phyloP scores from a whole-genome alignment of 2,797 vertebrate genomes.

The Poeciliopsis gracilis region DNA sequence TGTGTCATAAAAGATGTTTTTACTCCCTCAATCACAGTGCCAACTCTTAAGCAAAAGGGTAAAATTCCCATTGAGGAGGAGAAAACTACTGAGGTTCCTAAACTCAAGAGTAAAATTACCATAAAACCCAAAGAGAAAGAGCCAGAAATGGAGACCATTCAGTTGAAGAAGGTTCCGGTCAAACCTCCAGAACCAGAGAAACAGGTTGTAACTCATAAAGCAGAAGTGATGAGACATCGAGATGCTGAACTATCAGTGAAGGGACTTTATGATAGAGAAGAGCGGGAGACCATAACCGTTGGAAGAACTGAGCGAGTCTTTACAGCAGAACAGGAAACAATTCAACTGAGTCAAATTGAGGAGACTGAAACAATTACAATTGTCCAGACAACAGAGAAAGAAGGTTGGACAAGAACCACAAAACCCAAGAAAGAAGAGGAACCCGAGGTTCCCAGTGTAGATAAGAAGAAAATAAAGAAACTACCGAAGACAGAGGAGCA shows the following conservation, averaged over 20 bases:
- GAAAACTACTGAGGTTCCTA: constrained; percentile 64
- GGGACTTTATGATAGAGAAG: constrained; percentile 58
- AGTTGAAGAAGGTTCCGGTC: constrained; percentile 66
- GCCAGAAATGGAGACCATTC: constrained; percentile 66
- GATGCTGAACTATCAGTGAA: constrained; percentile 53
- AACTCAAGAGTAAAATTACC: constrained; percentile 68
- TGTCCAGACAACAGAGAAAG: constrained; percentile 40
- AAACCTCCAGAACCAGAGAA: constrained; percentile 61
- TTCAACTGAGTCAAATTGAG: constrained; percentile 38
- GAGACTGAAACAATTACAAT: constrained; percentile 40
- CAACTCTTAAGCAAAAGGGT: constrained; percentile 78
- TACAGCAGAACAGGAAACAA: constrained; percentile 51
- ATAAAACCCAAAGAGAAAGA: constrained; percentile 63
- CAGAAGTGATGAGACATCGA: constrained; percentile 49
- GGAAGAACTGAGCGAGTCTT: constrained; percentile 61
- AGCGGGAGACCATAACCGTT: constrained; percentile 54
- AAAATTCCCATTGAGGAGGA: constrained; percentile 75
- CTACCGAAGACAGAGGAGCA: constrained; percentile 49
- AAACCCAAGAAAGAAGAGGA: constrained; percentile 47
- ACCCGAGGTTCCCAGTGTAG: constrained; percentile 7
- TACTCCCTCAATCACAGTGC: constrained; percentile 61
- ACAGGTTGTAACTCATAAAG: constrained; percentile 46
- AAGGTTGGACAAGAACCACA: constrained; percentile 45
- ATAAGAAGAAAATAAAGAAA: constrained; percentile 63
- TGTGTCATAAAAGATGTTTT: constrained; percentile 46